phyloP scores from a whole-genome alignment of 2,113 vertebrate genomes.

The Alces alces region DNA sequence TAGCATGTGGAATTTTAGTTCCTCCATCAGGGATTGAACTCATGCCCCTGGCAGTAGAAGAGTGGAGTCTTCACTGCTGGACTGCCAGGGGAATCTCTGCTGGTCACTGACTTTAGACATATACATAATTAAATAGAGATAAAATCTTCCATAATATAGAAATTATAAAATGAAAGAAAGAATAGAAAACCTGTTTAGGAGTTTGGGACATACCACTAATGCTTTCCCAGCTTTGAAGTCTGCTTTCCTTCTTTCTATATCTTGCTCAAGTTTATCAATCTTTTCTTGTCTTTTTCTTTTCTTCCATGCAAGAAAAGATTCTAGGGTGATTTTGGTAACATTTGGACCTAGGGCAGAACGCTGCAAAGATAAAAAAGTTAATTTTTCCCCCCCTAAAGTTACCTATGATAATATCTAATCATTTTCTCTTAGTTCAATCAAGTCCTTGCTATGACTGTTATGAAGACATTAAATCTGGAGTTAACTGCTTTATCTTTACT shows the following conservation, averaged over 20 bases:
- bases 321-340: constrained; percentile 97
- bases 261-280: constrained; percentile 89
- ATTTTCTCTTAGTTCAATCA: neutral
- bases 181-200: neutral
- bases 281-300: constrained; percentile 99
- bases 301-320: constrained; percentile 98
- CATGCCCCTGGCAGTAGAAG: neutral
- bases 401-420: neutral
- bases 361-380: constrained; percentile 75
- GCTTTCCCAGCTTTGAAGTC: constrained; percentile 97
- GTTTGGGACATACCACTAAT: constrained; percentile 84
- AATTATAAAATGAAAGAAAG: neutral
- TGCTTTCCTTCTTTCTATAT: constrained; percentile 97
- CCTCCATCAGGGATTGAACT: neutral
- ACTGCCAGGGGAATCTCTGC: neutral
- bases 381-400: neutral
- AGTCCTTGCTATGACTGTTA: neutral
- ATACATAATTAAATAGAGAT: neutral
- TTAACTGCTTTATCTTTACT: neutral
- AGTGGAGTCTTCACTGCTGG: neutral
- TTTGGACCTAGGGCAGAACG: constrained; percentile 91
- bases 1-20: neutral
- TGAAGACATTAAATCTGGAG: neutral
- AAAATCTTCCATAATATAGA: neutral
- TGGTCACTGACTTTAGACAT: neutral